Evolutionary conservation across 2,113 vertebrate species (phyloP).

Genomic region (Neolamprologus sp.): DNA sequence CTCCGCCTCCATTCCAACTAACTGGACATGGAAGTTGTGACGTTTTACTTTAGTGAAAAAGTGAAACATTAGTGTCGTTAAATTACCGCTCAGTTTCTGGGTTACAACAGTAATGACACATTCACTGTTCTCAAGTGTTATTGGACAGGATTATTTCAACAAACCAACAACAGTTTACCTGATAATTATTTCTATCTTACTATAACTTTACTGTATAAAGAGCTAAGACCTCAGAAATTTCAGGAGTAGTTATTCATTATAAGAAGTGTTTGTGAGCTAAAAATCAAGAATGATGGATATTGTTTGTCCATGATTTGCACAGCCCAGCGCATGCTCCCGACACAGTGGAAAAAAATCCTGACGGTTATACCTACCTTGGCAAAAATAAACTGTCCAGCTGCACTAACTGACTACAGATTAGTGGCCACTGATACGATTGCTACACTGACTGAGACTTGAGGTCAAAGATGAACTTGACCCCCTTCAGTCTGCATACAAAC

Average conservation of each 20-base stretch:
- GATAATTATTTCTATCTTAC: neutral
- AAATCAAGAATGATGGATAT: neutral
- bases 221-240: neutral
- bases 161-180: neutral
- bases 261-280: neutral
- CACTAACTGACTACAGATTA: neutral
- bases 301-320: neutral
- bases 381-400: neutral
- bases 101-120: neutral
- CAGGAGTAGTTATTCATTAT: neutral
- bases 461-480: neutral
- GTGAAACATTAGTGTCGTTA: neutral
- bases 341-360: neutral
- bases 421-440: neutral
- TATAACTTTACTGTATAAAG: neutral
- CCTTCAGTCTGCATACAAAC: neutral
- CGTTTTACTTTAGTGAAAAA: neutral
- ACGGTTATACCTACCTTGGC: neutral
- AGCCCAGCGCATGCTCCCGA: neutral
- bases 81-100: neutral
- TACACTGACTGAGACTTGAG: neutral
- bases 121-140: neutral
- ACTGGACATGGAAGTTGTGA: neutral
- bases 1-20: neutral
- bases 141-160: neutral